Evolutionary conservation across 1,140 invertebrate species (phyloP), one percentile per base, ranked within the genome.

Genomic region (Plutomurus gul): DNA sequence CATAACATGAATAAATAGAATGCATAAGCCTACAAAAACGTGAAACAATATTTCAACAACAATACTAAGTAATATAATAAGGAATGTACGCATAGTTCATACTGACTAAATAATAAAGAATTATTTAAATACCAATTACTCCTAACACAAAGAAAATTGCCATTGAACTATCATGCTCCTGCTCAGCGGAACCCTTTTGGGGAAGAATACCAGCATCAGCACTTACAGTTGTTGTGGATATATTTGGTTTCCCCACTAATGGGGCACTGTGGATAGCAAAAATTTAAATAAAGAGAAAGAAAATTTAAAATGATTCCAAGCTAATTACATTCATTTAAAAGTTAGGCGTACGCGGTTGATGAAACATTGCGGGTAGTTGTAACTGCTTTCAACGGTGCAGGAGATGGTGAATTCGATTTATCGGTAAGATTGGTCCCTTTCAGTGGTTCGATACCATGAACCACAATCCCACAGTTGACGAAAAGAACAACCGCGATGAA

Each of bases 81-180:
- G 37, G 71, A 75, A n/a, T 56, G 76, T 74, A 4, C 71, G 13
- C 22, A 78, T 30, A 65, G 36, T 11, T 30, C 70, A 47, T 7
- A 70, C 25, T 74, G 79, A 3, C 27, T 43, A 37, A 74, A 51
- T 51, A 11, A n/a, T 51, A 43, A 82, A 60, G 76, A 56, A 4
- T 16, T 13, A 8, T 39, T 39, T 10, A 51, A n/a, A n/a, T 84
- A 90, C 89, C 89, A 73, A 99, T 89, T 2, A 99, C 94, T 85
- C 95, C 95, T 0, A 98, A 88, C 13, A 98, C 95, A 87, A 99
- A 98, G 85, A 99, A 98, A 85, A 99, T 96, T 0, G 96, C 95
- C 89, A 99, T 93, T 10, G 96, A 98, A 84, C 94, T 97, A 84
- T 97, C 95, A 84, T 98, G 95, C 86, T 99, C 97, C 86, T 97